Conservation (phyloP, 30 jellyfish, hydroid and myxozoan species). For the Aurelia sp. region DNA sequence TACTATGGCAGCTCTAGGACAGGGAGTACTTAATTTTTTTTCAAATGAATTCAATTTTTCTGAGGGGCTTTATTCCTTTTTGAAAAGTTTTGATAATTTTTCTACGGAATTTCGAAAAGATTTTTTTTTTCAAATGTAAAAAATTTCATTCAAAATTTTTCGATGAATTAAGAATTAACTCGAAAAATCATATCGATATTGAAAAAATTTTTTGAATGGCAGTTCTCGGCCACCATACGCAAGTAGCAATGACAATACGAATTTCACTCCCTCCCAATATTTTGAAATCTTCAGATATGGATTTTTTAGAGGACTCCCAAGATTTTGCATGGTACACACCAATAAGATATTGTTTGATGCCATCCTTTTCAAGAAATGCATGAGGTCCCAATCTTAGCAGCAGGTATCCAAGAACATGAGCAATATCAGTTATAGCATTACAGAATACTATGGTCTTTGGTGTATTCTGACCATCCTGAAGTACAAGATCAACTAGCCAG, state of each 20-base stretch:
- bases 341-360: background rate
- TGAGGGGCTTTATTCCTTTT: too few relatives aligned
- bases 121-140: too few relatives aligned
- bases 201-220: background rate
- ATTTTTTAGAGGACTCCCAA: constrained; percentile 3
- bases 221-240: constrained; percentile 8
- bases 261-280: constrained; percentile 13
- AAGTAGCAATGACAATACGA: background rate
- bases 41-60: too few relatives aligned
- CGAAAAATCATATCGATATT: too few relatives aligned
- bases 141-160: background rate
- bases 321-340: constrained; percentile 4
- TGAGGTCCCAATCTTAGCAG: too few relatives aligned
- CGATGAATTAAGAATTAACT: background rate
- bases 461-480: constrained; percentile 5
- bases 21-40: background rate
- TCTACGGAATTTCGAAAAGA: too few relatives aligned
- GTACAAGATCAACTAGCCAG: constrained; percentile 9
- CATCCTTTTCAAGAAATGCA: too few relatives aligned
- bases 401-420: too few relatives aligned
- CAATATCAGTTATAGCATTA: too few relatives aligned
- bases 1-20: constrained; percentile 25
- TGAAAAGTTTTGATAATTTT: too few relatives aligned
- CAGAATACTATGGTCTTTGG: constrained; percentile 1
- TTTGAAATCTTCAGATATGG: constrained; percentile 13